Conservation (phyloP, 2,797 vertebrate genomes). For the Xenopus petersii region DNA sequence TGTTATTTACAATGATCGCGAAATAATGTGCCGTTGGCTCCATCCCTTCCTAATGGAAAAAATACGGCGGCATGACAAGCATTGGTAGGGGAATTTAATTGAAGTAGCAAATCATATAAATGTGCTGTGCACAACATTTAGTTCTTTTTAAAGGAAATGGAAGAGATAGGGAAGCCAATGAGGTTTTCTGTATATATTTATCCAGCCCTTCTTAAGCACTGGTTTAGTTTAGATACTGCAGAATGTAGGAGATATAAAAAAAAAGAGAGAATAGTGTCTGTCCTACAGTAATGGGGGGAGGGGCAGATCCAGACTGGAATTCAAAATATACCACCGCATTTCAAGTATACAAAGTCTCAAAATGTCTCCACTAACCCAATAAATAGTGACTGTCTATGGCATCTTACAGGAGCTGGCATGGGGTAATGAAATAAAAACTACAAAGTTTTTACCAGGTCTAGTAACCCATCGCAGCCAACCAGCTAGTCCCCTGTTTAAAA, state of each 20-base stretch:
- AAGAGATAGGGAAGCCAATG: constrained; percentile 14
- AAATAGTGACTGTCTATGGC: too few species aligned
- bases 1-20: constrained; percentile 47
- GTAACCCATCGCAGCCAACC: too few species aligned
- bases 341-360: too few species aligned
- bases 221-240: not conserved
- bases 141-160: constrained; percentile 15
- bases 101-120: constrained; percentile 43
- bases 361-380: too few species aligned
- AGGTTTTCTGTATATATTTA: constrained; percentile 28
- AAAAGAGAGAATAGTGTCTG: too few species aligned
- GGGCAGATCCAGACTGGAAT: too few species aligned
- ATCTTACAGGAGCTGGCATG: too few species aligned
- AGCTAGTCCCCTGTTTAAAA: too few species aligned
- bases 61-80: constrained; percentile 34
- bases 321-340: too few species aligned
- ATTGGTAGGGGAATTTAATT: constrained; percentile 36
- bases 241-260: not conserved
- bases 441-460: too few species aligned
- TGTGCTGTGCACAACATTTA: constrained; percentile 23
- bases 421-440: too few species aligned
- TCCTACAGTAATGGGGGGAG: too few species aligned
- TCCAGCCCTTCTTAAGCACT: not conserved
- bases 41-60: constrained; percentile 30
- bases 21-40: constrained; percentile 34